Percentiles rank a stretch among this genome's conserved stretches.
phyloP scores from a whole-genome alignment of 2,797 vertebrate genomes.

The Cynopterus sphinx region DNA sequence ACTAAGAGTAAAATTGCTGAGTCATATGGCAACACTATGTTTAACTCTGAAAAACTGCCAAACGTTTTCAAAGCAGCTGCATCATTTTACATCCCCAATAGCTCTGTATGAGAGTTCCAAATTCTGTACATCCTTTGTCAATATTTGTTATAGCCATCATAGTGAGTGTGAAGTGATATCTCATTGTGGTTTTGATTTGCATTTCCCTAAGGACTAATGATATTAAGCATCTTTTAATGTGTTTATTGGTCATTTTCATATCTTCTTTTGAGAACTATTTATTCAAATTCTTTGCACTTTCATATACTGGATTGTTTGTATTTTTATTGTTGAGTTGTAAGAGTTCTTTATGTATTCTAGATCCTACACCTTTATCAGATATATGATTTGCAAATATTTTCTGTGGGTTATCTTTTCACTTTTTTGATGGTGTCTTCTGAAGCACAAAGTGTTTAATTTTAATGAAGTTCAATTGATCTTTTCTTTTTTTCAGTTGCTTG shows the following conservation, averaged over 20 bases:
- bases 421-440: background rate
- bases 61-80: background rate
- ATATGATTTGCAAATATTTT: background rate
- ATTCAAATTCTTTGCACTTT: background rate
- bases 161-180: background rate
- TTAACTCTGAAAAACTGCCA: background rate
- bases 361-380: background rate
- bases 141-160: background rate
- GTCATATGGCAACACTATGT: background rate
- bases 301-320: background rate
- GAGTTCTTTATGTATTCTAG: background rate
- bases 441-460: background rate
- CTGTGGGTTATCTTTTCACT: background rate
- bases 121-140: background rate
- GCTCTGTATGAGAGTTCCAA: background rate
- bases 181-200: background rate
- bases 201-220: background rate
- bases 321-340: background rate
- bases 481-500: background rate
- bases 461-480: background rate
- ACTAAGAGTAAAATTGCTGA: conserved; percentile 6
- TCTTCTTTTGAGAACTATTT: background rate
- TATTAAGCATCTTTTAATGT: background rate
- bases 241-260: background rate
- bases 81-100: background rate